Base-by-base conservation (phyloP, 2,113 vertebrate species). In the Cyanoramphus novaezelandiae region DNA sequence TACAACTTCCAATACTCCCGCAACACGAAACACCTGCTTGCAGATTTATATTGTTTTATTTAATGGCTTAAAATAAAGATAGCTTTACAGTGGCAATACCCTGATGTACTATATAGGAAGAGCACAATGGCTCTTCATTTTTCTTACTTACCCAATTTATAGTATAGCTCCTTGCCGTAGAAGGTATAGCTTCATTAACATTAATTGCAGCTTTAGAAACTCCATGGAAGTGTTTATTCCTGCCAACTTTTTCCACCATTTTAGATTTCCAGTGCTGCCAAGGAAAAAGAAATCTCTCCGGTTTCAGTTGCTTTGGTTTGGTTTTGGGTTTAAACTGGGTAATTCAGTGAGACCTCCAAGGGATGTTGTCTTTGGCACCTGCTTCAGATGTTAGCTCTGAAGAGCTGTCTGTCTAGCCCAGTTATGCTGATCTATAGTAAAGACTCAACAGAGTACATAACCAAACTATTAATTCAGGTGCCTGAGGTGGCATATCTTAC, bases 21-120 rank as follows among this genome's bases (percentile, higher is more conserved):
- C 97, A 97, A 97, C 96, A 97, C 97, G 97, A 97, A 98, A 98
- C 98, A 98, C 98, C 98, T 98, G 98, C 98, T 96, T 97, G 92
- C 94, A 97, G 97, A 98, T 98, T 97, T 97, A 98, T 98, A 97
- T 97, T 95, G 96, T 97, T 98, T 98, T 97, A 96, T 98, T 97
- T 98, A 92, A 96, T 94, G 97, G 95, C 70, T 97, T 95, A 96
- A 96, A 98, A 97, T 97, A 97, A 97, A 95, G 97, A 96, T 94
- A 97, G 97, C 97, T 96, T 90, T 47, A 59, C 95, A 87, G 91
- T 97, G 96, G 97, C 87, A 78, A 93, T 97, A 87, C 96, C 94
- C 97, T 96, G 94, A 97, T 96, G 96, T 97, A 92, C 96, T 96
- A 39, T 92, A 95, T 83, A 10, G 75, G 96, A 95, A 90, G 79